Conservation (phyloP, 2,797 vertebrate species). For the Pseudomugil gertrudae region DNA sequence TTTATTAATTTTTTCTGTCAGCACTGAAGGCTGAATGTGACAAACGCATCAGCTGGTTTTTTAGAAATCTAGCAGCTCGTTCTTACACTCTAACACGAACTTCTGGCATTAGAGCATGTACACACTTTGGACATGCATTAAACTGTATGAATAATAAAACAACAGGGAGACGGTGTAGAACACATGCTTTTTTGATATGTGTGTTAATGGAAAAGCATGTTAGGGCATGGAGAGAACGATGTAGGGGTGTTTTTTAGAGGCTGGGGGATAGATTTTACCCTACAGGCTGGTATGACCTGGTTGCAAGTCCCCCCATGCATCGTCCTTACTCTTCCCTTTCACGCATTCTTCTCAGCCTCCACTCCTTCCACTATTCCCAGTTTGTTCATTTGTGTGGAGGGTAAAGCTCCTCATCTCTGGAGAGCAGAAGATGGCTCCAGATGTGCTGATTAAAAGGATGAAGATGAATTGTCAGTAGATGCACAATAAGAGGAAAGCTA, state of each 20-base stretch:
- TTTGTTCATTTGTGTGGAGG: slow-evolving; percentile 71
- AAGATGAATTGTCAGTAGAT: slow-evolving; percentile 42
- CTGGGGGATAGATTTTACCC: slow-evolving; percentile 57
- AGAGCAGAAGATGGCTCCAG: slow-evolving; percentile 50
- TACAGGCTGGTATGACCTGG: slow-evolving; percentile 65
- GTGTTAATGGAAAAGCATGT: slow-evolving; percentile 72
- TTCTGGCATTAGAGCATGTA: slow-evolving; percentile 48
- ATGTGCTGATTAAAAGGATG: slow-evolving; percentile 65
- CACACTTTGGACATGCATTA: slow-evolving; percentile 65
- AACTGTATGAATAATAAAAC: slow-evolving; percentile 80
- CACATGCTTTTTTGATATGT: slow-evolving; percentile 69
- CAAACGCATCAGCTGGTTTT: slow-evolving; percentile 44
- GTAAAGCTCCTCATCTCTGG: slow-evolving; percentile 63
- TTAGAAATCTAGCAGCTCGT: slow-evolving; percentile 49
- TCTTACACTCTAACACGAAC: slow-evolving; percentile 51
- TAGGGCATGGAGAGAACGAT: slow-evolving; percentile 41
- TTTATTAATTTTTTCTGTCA: slow-evolving; percentile 11
- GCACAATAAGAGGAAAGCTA: slow-evolving; percentile 36
- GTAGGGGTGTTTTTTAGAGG: slow-evolving; percentile 52
- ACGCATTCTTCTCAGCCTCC: slow-evolving; percentile 41
- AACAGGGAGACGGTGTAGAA: slow-evolving; percentile 64
- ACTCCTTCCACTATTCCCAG: slow-evolving; percentile 35
- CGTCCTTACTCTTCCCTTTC: slow-evolving; percentile 27
- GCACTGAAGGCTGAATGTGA: slow-evolving; percentile 42
- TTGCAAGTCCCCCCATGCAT: slow-evolving; percentile 53